A percentile compares a stretch with the other conserved stretches of the same genome.
Conservation (phyloP, 2,113 vertebrate genomes). For the Chionomys nivalis region DNA sequence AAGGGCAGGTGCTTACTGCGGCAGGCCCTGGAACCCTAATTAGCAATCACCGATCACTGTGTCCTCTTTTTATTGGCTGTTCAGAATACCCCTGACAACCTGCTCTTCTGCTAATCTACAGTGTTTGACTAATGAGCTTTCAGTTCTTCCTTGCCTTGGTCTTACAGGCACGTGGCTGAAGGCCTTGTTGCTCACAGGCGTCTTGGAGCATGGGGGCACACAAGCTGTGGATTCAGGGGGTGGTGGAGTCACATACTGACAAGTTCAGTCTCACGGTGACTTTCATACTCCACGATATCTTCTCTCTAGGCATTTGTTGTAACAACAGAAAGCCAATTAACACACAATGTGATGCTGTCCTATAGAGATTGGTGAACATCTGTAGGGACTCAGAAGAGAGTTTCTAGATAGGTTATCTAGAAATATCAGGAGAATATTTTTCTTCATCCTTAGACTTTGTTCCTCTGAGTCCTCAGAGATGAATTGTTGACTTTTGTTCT, state of each 20-base stretch:
- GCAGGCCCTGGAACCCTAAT: not conserved
- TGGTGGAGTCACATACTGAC: not conserved
- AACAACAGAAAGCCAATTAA: not conserved
- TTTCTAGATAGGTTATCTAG: no score
- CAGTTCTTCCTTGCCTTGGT: not conserved
- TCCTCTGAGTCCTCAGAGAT: no score
- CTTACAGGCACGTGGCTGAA: not conserved
- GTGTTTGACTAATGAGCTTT: not conserved
- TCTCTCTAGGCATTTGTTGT: not conserved
- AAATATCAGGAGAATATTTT: no score
- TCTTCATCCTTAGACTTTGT: no score
- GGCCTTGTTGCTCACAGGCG: not conserved
- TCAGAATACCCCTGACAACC: not conserved
- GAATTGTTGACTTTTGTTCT: not conserved
- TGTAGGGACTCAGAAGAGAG: no score
- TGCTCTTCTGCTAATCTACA: not conserved
- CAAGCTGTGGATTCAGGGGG: not conserved
- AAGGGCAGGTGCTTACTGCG: not conserved
- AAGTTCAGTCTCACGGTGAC: not conserved
- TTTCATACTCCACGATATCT: not conserved
- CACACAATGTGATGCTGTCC: no score
- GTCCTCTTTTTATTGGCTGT: not conserved
- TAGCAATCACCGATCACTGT: not conserved
- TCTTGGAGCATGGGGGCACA: fast-evolving
- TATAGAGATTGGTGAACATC: no score